These are phyloP conservation scores for Drosophila azteca DNA, from an alignment of 1,140 invertebrate species.

Conservation along the genomic window DNA sequence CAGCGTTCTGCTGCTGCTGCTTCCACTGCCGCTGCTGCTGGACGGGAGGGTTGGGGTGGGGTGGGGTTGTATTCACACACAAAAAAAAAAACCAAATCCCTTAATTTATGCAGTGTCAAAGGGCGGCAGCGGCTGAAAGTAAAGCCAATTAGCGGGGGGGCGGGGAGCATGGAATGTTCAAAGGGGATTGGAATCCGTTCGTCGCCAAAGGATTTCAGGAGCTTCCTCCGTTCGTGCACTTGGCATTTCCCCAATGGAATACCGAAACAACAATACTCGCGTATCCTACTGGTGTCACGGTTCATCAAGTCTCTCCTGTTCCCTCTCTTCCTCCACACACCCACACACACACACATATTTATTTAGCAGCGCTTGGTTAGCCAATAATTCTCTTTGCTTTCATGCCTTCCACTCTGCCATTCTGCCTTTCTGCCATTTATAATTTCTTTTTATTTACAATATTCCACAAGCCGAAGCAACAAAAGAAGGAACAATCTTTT, in stretches of 20 bases:
- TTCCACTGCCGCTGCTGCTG: too few species aligned
- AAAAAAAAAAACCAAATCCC: conserved; percentile 40
- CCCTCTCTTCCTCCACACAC: not conserved
- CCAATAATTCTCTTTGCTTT: conserved; percentile 51
- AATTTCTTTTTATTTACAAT: conserved; percentile 35
- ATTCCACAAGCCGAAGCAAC: conserved; percentile 2
- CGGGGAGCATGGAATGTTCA: not conserved
- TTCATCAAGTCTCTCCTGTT: conserved; percentile 17
- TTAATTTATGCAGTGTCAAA: conserved; percentile 64
- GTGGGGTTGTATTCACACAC: conserved; percentile 28
- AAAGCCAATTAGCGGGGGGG: conserved; percentile 47
- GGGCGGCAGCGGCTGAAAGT: conserved; percentile 34
- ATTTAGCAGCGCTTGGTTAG: conserved; percentile 30
- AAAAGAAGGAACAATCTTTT: conserved; percentile 44
- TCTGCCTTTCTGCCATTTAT: conserved; percentile 27
- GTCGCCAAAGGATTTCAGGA: conserved; percentile 7
- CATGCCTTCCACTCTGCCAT: conserved; percentile 7
- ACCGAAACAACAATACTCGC: too few species aligned
- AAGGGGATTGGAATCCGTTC: too few species aligned
- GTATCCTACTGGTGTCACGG: conserved; percentile 1
- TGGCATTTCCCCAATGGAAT: not conserved
- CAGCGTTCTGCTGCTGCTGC: too few species aligned
- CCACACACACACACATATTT: conserved; percentile 1
- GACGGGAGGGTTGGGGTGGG: not conserved
- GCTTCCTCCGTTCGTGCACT: not conserved